These are phyloP conservation scores for Perca flavescens DNA, from an alignment of 2,113 vertebrate species.

Conservation along the genomic window DNA sequence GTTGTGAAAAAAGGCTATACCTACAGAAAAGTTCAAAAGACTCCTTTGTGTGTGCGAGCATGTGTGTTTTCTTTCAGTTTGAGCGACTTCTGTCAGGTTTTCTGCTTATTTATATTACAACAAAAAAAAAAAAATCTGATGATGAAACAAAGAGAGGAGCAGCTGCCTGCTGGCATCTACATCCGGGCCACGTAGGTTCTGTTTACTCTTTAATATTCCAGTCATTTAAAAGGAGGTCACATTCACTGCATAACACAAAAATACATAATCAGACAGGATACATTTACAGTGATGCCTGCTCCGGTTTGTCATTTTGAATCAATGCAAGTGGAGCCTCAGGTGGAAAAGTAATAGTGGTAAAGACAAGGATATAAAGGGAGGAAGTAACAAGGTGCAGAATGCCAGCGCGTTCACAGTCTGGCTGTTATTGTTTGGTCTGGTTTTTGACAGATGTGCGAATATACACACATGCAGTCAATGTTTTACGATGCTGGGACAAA, in stretches of 20 bases:
- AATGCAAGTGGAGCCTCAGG: constrained; percentile 57
- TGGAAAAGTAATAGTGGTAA: constrained; percentile 42
- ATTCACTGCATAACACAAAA: constrained; percentile 43
- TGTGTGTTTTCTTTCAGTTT: constrained; percentile 58
- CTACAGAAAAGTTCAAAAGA: constrained; percentile 72
- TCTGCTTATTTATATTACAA: constrained; percentile 73
- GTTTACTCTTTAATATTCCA: constrained; percentile 72
- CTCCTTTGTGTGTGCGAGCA: constrained; percentile 42
- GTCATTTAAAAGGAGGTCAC: constrained; percentile 77
- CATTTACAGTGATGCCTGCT: constrained; percentile 61
- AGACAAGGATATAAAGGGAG: constrained; percentile 24
- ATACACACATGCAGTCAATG: constrained; percentile 17
- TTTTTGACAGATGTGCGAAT: constrained; percentile 53
- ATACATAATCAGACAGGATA: constrained; percentile 66
- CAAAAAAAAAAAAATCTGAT: constrained; percentile 16
- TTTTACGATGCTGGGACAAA: constrained; percentile 26
- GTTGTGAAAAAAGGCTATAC: constrained; percentile 42
- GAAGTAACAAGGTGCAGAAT: constrained; percentile 40
- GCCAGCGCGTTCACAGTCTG: constrained; percentile 17
- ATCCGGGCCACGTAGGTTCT: constrained; percentile 63
- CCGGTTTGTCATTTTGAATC: constrained; percentile 59
- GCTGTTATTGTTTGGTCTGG: constrained; percentile 43
- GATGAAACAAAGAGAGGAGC: constrained; percentile 67
- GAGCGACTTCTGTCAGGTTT: constrained; percentile 70
- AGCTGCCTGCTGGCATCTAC: constrained; percentile 73